Evolutionary conservation across 2,797 vertebrate species (phyloP), one percentile per base, ranked within the genome.

Genomic region (Paramormyrops hopkinsi): DNA sequence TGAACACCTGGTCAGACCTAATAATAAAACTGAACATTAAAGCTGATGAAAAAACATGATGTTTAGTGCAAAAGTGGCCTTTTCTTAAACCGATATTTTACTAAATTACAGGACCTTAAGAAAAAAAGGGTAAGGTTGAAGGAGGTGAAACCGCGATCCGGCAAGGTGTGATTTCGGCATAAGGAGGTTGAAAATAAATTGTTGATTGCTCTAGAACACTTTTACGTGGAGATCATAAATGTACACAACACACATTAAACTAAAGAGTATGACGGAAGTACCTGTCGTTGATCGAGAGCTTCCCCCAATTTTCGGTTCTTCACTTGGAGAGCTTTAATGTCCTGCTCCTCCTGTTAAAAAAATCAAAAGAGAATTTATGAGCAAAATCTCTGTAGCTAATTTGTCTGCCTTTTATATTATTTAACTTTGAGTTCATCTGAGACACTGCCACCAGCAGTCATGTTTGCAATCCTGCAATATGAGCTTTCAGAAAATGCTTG

Each of bases 231-330:
- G 46, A 11, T 65, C 9, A 3, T 12, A 65, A 65, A 65, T 29
- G 25, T 65, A 65, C 59, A 29, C 59, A 65, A 65, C 59, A 65
- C 59, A 65, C 22, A 29, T 29, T 4, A 65, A 29, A 65, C 22
- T 29, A 29, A 29, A 65, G 22, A 65, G 22, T 14, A 62, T 76
- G 46, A 92, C 76, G 91, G 91, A 25, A 93, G 94, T 62, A 97
- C 96, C 95, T 99, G 98, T 92, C 98, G 96, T 90, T 98, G 98
- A 93, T 99, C 98, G 0, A 99, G 94, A 93, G 98, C 94, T 92
- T 99, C 99, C 0, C 97, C 98, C 8, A 99, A 92, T 91, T 99
- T 99, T 87, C 98, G 94, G 92, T 99, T 99, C 94, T 99, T 99
- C n/a, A 96, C 93, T 93, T 98, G 97, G 11, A 99, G 95, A 41